Evolutionary conservation across 1,140 invertebrate species (phyloP), one percentile per base, ranked within the genome.

Genomic region (Proctacanthus coquilletti): DNA sequence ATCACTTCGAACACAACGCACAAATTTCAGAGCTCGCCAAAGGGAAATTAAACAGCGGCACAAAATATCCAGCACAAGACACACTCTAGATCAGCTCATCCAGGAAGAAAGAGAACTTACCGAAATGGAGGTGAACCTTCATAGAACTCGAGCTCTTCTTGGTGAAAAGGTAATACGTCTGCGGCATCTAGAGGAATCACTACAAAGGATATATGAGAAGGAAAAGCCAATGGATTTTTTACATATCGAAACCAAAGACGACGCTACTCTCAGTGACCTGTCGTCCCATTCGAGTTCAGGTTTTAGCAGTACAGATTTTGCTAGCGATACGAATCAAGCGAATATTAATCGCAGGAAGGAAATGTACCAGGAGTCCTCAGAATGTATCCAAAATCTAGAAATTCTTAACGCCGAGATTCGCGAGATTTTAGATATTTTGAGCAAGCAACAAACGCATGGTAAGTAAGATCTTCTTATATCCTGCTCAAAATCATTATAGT

Each of bases 161-260:
- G 80, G 80, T 1, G 81, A 84, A 53, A 84, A 84, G 52, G 76
- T 83, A 15, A 84, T 84, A 30, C 63, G 81, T 20, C 54, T 84
- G 44, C 64, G 75, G 2, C 78, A 84, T 46, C 62, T 84, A 46
- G 80, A 84, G 48, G 75, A 81, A 44, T 79, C 78, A 1, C 53
- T 84, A 33, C 64, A 77, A 20, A 53, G 70, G 11, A 71, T 80
- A 19, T 62, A 63, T 21, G 59, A 64, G 15, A 56, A 60, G 29
- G 52, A 57, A 43, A 60, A 62, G 23, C 6, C 6, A 21, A 43
- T 52, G 44, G 49, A 72, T 56, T 49, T 66, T 44, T 44, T 65
- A 62, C 42, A 62, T 54, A 43, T 47, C 33, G 65, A 58, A 18
- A 46, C 45, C 23, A 56, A 54, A 29, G 66, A 69, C 14, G 67